Base-by-base conservation (phyloP, 2,888 invertebrate species). In the Anarsia innoxiella region DNA sequence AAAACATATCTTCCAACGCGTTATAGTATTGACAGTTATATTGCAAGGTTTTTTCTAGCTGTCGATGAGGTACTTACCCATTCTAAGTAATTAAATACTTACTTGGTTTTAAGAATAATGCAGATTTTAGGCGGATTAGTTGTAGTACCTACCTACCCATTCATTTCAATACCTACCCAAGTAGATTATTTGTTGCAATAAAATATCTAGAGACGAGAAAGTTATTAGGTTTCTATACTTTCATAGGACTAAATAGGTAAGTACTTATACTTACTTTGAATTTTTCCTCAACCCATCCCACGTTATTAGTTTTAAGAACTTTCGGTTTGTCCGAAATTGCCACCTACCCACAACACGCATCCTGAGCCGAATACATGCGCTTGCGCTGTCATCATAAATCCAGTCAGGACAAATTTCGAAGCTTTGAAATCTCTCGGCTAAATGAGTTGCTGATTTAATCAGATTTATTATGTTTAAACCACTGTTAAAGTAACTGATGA, bases 371-470 rank as follows among this genome's bases (percentile, higher is more conserved):
- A 5, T 2, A 4, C 25, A 25, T 48, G 46, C 50, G 45, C 51
- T 31, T 37, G 38, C 40, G 45, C 56, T 65, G 72, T 66, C 73
- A 50, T 62, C 66, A 59, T 82, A 80, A 82, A 82, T 80, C 66
- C 68, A 70, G 79, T 76, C 75, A 61, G 56, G 80, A 82, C 80
- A 80, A 82, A 82, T 82, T 79, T 75, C 66, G 63, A 70, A 61
- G 70, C 73, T 76, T 76, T 78, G 77, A 79, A 74, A 80, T 78
- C 63, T 59, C 61, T 48, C 48, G 56, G 60, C 60, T 66, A 64
- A 59, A 58, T 51, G 45, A 46, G 63, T 56, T 57, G 62, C 56
- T 66, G 68, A 65, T 66, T 74, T 65, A 60, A 73, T 74, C 60
- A 60, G 60, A 79, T 79, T 79, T 78, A 78, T 76, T 64, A 59